These are phyloP conservation scores for Zoanthus sociatus DNA, from an alignment of 92 coral and sea anemone species.

Conservation along the genomic window DNA sequence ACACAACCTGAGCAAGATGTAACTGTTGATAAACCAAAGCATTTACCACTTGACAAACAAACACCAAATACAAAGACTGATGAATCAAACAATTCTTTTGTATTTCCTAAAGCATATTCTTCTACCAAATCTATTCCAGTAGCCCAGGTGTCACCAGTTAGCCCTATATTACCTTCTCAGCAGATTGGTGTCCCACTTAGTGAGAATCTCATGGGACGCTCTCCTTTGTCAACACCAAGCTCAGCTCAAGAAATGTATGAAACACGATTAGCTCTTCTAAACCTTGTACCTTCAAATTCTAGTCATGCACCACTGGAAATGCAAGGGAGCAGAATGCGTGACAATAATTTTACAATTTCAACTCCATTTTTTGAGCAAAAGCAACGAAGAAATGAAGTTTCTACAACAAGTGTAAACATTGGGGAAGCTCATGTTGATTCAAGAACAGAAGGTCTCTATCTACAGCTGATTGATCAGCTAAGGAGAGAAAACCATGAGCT, in stretches of 20 bases:
- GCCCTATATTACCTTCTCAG: slow-evolving; percentile 53
- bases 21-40: slow-evolving; percentile 34
- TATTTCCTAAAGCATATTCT: slow-evolving; percentile 56
- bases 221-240: slow-evolving; percentile 78
- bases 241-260: slow-evolving; percentile 97
- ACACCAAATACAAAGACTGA: slow-evolving; percentile 28
- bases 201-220: slow-evolving; percentile 43
- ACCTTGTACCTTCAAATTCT: slow-evolving; percentile 70
- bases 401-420: not conserved
- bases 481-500: slow-evolving; percentile 77
- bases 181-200: slow-evolving; percentile 49
- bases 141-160: slow-evolving; percentile 87
- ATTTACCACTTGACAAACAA: slow-evolving; percentile 21
- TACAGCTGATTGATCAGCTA: slow-evolving; percentile 70
- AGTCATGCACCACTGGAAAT: not conserved
- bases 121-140: slow-evolving; percentile 74
- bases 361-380: slow-evolving; percentile 1
- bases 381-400: slow-evolving; percentile 20
- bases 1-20: slow-evolving; percentile 42
- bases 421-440: slow-evolving; percentile 21
- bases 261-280: slow-evolving; percentile 91
- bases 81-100: slow-evolving; percentile 43
- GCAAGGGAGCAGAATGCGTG: not conserved
- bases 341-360: not conserved
- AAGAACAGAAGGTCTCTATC: slow-evolving; percentile 71